phyloP scores from a whole-genome alignment of 2,113 vertebrate genomes.

The Pedetes capensis region DNA sequence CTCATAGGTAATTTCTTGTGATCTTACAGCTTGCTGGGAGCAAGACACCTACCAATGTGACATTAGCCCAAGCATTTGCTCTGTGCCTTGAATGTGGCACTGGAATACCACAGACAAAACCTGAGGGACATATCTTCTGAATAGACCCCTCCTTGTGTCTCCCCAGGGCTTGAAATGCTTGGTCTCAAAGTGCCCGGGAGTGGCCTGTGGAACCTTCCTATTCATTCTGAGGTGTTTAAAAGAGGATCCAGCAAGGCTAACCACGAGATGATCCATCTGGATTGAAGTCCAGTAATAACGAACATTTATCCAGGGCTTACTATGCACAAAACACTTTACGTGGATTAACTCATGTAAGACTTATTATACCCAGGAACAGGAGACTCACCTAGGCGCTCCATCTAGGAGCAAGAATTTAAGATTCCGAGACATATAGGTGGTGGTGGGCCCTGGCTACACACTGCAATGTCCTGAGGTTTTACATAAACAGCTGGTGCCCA shows the following conservation, averaged over 20 bases:
- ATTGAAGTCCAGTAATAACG: not conserved
- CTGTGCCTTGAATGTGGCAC: not conserved
- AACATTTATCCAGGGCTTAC: not conserved
- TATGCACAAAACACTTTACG: not conserved
- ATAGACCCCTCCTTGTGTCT: not conserved
- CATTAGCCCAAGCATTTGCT: not conserved
- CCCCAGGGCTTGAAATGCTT: not conserved
- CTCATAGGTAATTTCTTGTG: not conserved
- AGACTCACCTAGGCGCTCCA: not conserved
- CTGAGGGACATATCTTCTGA: not conserved
- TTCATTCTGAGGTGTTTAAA: not conserved
- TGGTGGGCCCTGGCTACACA: not conserved
- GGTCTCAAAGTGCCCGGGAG: not conserved
- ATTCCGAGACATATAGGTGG: not conserved
- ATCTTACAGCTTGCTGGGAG: not conserved
- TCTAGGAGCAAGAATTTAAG: not conserved
- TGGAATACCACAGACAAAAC: not conserved
- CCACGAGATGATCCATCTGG: not conserved
- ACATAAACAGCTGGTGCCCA: not conserved
- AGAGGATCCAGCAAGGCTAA: not conserved
- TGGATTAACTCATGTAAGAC: not conserved
- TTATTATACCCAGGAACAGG: not conserved
- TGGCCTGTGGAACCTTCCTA: not conserved
- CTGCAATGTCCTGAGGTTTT: not conserved
- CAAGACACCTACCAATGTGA: not conserved